Base-by-base conservation (phyloP, 2,113 vertebrate species). In the human region DNA sequence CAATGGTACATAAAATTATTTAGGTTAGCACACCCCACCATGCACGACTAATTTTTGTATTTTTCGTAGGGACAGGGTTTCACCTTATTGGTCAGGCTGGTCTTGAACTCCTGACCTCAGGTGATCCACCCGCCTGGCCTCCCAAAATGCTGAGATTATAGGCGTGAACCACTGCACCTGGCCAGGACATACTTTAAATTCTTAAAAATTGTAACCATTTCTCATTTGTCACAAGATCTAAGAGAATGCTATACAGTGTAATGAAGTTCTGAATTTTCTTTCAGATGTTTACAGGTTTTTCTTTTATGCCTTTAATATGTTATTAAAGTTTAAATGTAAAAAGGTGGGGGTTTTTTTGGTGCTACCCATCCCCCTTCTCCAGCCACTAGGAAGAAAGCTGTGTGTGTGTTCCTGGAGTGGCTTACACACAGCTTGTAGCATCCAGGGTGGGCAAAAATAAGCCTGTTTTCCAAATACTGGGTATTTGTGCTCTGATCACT, bases 181-280 rank as follows among this genome's bases (percentile, higher is more conserved):
- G 61, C 61, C 27, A 64, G 27, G 61, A 64, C 27, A 32, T 32
- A 73, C 35, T 66, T 96, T 89, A 85, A 94, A 57, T 78, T 78
- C 27, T 73, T 90, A 73, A 87, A 64, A 83, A 32, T 76, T 52
- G 7, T 73, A 66, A 43, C n/a, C 6, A n/a, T 66, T 93, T 95
- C 59, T 91, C 25, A 38, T 73, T 90, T 80, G 52, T 80, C 40
- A 14, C 22, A 38, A 50, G 8, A 70, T 82, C n/a, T 84, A 32
- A 76, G 38, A 68, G n/a, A 85, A 90, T 55, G 43, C 27, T 75
- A 22, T 89, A 64, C 13, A 82, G 16, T 90, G 35, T 76, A 82
- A 78, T 95, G 22, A 92, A 92, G 48, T 96, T 85, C 38, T 50
- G 43, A 92, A 85, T 92, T 94, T 61, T 88, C 48, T 96, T 88